These are phyloP conservation scores for Euzophera pinguis DNA, from an alignment of 2,888 invertebrate genomes.

Conservation along the genomic window DNA sequence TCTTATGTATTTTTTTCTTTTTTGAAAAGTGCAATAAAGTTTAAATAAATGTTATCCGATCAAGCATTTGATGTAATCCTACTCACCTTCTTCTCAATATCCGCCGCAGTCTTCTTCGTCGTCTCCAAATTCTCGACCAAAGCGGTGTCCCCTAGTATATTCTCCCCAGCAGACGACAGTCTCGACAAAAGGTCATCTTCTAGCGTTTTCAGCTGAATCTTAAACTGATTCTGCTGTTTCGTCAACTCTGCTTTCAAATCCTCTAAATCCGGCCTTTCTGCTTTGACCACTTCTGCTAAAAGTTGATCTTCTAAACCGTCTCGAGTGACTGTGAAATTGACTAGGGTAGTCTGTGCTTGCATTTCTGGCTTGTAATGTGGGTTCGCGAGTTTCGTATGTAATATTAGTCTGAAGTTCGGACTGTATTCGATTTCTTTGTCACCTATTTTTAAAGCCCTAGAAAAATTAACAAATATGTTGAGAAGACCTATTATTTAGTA, in stretches of 20 bases:
- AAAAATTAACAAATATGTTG: conserved; percentile 22
- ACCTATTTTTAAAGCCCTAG: conserved; percentile 95
- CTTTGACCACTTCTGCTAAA: conserved; percentile 97
- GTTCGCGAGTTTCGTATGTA: conserved; percentile 97
- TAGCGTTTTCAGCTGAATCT: conserved; percentile 94
- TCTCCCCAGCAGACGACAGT: conserved; percentile 94
- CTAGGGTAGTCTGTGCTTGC: conserved; percentile 98
- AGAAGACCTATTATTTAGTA: too few species aligned
- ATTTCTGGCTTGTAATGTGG: conserved; percentile 99
- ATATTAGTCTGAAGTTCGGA: conserved; percentile 89
- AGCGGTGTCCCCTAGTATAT: conserved; percentile 96
- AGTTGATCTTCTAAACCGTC: conserved; percentile 98
- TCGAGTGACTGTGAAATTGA: conserved; percentile 97
- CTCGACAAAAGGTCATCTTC: conserved; percentile 96
- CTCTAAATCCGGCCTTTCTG: conserved; percentile 97
- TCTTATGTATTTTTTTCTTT: too few species aligned
- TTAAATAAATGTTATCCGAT: neutral
- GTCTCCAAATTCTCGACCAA: conserved; percentile 97
- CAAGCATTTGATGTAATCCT: neutral
- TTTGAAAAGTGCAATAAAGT: too few species aligned
- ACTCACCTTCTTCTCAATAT: conserved; percentile 92
- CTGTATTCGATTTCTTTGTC: conserved; percentile 98
- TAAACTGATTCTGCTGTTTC: conserved; percentile 97
- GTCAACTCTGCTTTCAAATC: conserved; percentile 96
- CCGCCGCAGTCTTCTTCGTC: conserved; percentile 96